Base-by-base conservation (phyloP, 2,797 vertebrate species). In the Platyrinchus mystaceus region DNA sequence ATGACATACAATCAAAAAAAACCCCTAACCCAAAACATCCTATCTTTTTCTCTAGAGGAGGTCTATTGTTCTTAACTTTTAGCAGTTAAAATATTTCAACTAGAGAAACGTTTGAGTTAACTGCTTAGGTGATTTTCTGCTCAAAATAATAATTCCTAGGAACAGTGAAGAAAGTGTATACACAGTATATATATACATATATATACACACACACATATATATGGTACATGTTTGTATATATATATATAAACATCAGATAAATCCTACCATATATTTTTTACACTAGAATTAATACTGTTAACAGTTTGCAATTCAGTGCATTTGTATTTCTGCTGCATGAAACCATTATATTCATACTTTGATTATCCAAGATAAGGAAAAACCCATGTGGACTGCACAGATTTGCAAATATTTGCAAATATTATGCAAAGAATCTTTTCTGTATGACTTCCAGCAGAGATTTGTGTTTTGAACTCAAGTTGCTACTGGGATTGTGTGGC, bases 11-110 rank as follows among this genome's bases (percentile, higher is more conserved):
- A 43, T 13, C 3, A 52, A 46, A 80, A 66, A 47, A 12, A 36
- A 24, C 20, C 4, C 21, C 26, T n/a, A 1, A 2, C 9, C 28
- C 16, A 3, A 46, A 32, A 32, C 7, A 26, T 5, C 3, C 11
- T 39, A 79, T 7, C 5, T 58, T 80, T 77, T 86, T 27, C 23
- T 59, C 6, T 49, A n/a, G 27, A 44, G 60, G 6, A 46, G 3
- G 6, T 37, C 5, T 52, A 2, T 52, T 59, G 9, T 34, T 73
- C 24, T 17, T 69, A 50, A 1, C 3, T 81, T 90, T 87, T 75
- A 43, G 16, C 10, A 52, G 14, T 64, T 66, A 41, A 39, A 82
- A 44, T n/a, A 59, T 71, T 58, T 64, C 49, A 69, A n/a, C 13
- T n/a, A 41, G 27, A 60, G 79, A 87, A 56, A n/a, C n/a, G 1